Evolutionary conservation across 1,140 invertebrate species (phyloP).

Genomic region (Lucilia cuprina): DNA sequence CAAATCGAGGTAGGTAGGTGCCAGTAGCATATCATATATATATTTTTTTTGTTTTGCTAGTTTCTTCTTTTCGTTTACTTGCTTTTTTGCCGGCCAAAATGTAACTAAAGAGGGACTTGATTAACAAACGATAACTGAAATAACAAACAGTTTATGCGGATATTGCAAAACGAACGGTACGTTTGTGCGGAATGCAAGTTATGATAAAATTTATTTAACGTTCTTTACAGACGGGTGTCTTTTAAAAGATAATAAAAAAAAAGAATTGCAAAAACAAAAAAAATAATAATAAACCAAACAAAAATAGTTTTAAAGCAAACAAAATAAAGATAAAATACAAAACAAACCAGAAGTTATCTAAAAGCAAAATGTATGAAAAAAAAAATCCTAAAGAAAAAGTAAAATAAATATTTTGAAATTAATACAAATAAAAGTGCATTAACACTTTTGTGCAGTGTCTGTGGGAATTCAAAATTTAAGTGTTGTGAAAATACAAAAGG

Average conservation of each 20-base stretch:
- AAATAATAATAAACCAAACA: background rate
- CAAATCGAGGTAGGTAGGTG: background rate
- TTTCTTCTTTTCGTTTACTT: background rate
- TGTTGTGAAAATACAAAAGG: no score
- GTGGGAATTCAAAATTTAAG: no score
- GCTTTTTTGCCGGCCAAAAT: slow-evolving; percentile 1
- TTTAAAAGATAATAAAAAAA: background rate
- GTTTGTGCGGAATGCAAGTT: slow-evolving; percentile 32
- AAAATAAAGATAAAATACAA: background rate
- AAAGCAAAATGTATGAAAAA: no score
- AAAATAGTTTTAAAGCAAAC: background rate
- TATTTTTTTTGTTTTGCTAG: background rate
- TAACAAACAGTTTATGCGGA: slow-evolving; percentile 53
- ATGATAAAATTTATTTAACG: background rate
- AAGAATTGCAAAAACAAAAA: background rate
- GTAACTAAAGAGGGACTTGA: slow-evolving; percentile 12
- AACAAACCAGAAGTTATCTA: no score
- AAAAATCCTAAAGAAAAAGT: no score
- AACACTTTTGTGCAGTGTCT: no score
- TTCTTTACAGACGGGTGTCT: background rate
- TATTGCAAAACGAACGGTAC: slow-evolving; percentile 56
- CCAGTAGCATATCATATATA: background rate
- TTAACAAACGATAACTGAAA: slow-evolving; percentile 34
- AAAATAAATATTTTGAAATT: no score
- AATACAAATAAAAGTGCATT: no score